These are phyloP conservation scores for Stenoptilia bipunctidactyla DNA, from an alignment of 2,888 invertebrate genomes.

Conservation along the genomic window DNA sequence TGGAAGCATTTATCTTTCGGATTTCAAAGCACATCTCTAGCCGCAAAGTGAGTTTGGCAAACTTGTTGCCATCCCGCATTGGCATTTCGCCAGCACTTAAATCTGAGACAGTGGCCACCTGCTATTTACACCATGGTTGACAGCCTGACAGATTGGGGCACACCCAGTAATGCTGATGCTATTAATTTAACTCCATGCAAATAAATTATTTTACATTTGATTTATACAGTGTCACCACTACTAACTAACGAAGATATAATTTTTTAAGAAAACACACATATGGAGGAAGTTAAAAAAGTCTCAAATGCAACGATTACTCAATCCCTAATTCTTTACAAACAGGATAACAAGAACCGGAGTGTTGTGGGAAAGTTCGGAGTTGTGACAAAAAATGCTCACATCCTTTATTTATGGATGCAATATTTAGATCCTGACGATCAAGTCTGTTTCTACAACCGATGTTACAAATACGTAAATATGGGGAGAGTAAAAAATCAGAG, in stretches of 20 bases:
- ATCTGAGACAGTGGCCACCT: constrained; percentile 32
- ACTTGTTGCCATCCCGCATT: constrained; percentile 16
- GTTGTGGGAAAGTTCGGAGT: constrained; percentile 35
- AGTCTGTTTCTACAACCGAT: too few relatives aligned
- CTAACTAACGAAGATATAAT: not conserved
- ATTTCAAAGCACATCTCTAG: not conserved
- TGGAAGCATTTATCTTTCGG: not conserved
- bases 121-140: constrained; percentile 23
- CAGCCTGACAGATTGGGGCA: not conserved
- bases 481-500: too few relatives aligned
- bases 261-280: constrained; percentile 19
- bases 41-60: not conserved
- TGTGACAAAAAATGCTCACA: constrained; percentile 25
- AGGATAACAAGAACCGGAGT: constrained; percentile 41
- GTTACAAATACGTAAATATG: too few relatives aligned
- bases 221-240: not conserved
- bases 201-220: too few relatives aligned
- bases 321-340: constrained; percentile 39
- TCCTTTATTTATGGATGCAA: constrained; percentile 32
- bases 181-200: not conserved
- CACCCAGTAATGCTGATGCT: not conserved
- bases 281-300: constrained; percentile 42
- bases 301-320: constrained; percentile 41
- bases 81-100: constrained; percentile 32
- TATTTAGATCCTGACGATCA: too few relatives aligned